Conservation (phyloP, 2,113 vertebrate genomes). For the Plestiodon gilberti region DNA sequence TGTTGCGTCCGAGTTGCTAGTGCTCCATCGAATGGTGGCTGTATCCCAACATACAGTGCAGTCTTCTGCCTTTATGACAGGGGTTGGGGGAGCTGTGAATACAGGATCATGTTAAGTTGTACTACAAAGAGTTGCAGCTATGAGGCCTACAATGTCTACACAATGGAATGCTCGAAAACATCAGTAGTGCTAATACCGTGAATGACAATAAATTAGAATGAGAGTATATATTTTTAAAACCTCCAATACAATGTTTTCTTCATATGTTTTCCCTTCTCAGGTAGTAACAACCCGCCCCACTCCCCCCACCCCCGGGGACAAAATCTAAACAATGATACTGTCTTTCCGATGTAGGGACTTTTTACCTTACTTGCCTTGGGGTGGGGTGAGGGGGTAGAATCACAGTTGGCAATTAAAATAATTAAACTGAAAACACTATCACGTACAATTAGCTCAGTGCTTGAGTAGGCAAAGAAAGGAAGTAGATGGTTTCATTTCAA, state of each 20-base stretch:
- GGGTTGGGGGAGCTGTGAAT: conserved; percentile 86
- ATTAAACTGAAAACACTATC: neutral
- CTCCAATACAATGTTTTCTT: neutral
- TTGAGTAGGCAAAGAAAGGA: no score
- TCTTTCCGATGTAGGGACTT: neutral
- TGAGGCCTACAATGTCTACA: neutral
- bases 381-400: neutral
- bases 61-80: conserved; percentile 83
- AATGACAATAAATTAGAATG: neutral
- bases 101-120: conserved; percentile 32
- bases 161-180: accelerated
- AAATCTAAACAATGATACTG: neutral
- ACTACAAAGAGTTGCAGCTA: accelerated
- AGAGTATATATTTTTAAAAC: neutral
- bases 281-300: neutral
- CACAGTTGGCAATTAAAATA: neutral
- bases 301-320: neutral
- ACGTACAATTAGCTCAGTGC: no score
- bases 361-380: neutral
- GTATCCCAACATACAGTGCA: conserved; percentile 90
- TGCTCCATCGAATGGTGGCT: conserved; percentile 86
- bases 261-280: neutral
- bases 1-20: conserved; percentile 49
- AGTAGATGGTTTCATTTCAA: no score
- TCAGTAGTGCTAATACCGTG: neutral